Base-by-base conservation (phyloP, 2,888 invertebrate genomes). In the Epicampocera succincta region DNA sequence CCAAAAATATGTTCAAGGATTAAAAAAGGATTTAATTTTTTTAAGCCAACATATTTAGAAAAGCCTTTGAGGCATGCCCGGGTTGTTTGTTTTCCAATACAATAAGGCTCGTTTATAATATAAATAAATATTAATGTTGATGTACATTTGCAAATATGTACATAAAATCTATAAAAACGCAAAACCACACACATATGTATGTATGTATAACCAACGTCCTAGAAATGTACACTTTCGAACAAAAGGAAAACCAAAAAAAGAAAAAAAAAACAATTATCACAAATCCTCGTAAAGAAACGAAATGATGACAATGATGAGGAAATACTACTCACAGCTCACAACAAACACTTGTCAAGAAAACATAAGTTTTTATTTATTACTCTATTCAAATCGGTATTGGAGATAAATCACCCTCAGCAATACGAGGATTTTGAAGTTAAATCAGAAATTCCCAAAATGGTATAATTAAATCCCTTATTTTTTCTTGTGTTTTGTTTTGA, bases 401-500 rank as follows among this genome's bases (percentile, higher is more conserved):
- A 29, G 44, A 52, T 52, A 48, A 60, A 65, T 46, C 5, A 25
- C 54, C 54, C 63, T 44, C 68, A 48, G 17, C 68, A 61, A 54
- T 25, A 65, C 50, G 25, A 66, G 61, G 29, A 50, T 48, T 12
- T 46, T 52, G 38, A 56, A 21, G 84, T 84, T 1, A 40, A 58
- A n/a, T 38, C 40, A 38, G 9, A 21, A 74, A 72, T 88, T 87
- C 88, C 87, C 86, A 85, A 88, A 85, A 88, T 85, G 87, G 88
- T 87, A 89, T 89, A 89, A 89, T 89, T 89, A 89, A 89, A 89
- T 89, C 89, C 89, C n/a, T n/a, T n/a, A n/a, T 89, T 89, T 89
- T 56, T 52, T 8, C 12, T 33, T 33, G 33, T 29, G 15, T 29
- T 50, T 38, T 56, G 15, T 19, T 58, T 46, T 21, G 21, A 72